A percentile compares a stretch with the other conserved stretches of the same genome.
phyloP scores from a whole-genome alignment of 2,113 vertebrate species.

The human (Homo sapiens) region GRCh38 chr2:230218001-230218500 shows the following conservation, averaged over 20 bases:
- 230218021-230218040: background rate
- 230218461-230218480: rapidly evolving
- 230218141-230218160: background rate
- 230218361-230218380: background rate
- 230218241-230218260: background rate
- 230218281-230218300: background rate
- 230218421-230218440: background rate
- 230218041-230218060: background rate
- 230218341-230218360: background rate
- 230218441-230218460: background rate
- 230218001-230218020: background rate
- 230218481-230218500: background rate
- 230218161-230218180: background rate
- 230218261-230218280: background rate
- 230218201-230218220: background rate
- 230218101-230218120: background rate
- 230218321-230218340: background rate
- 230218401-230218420: background rate
- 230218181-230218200: background rate
- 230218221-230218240: background rate
- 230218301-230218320: background rate
- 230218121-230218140: background rate
- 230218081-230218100: background rate
- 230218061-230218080: background rate
- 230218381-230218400: background rate